phyloP scores from a whole-genome alignment of 2,797 vertebrate species.

The Tolypeutes matacus region DNA sequence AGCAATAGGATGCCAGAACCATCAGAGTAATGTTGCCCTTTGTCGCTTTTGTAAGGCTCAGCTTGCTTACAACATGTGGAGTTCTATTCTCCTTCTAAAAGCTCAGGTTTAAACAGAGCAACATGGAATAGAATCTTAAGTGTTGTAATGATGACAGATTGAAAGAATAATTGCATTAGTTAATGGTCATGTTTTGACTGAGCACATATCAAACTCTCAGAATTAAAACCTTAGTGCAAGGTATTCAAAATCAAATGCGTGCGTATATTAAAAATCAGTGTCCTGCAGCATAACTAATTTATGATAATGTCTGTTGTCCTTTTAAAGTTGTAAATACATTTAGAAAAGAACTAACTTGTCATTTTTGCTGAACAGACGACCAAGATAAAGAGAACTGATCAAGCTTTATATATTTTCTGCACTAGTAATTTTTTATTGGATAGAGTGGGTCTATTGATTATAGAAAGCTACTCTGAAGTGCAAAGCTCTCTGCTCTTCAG shows the following conservation, averaged over 20 bases:
- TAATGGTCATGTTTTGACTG: constrained; percentile 84
- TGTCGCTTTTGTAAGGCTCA: constrained; percentile 75
- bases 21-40: constrained; percentile 48
- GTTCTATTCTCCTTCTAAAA: constrained; percentile 60
- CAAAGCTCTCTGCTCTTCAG: constrained; percentile 78
- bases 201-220: constrained; percentile 80
- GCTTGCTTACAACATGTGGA: constrained; percentile 69
- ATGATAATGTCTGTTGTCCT: constrained; percentile 78
- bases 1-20: constrained; percentile 60
- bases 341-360: constrained; percentile 79
- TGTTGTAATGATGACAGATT: constrained; percentile 80
- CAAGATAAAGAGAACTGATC: constrained; percentile 81
- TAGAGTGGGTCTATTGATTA: constrained; percentile 84
- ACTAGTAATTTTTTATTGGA: constrained; percentile 84
- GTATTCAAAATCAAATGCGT: constrained; percentile 82
- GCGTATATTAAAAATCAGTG: constrained; percentile 73
- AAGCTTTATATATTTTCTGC: constrained; percentile 73
- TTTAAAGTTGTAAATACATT: constrained; percentile 77
- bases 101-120: constrained; percentile 79
- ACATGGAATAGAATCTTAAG: constrained; percentile 67
- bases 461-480: constrained; percentile 81
- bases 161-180: constrained; percentile 85
- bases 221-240: constrained; percentile 76
- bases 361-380: constrained; percentile 64
- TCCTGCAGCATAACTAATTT: constrained; percentile 79